Conservation (phyloP, 2,113 vertebrate genomes). For the Alosa alosa region DNA sequence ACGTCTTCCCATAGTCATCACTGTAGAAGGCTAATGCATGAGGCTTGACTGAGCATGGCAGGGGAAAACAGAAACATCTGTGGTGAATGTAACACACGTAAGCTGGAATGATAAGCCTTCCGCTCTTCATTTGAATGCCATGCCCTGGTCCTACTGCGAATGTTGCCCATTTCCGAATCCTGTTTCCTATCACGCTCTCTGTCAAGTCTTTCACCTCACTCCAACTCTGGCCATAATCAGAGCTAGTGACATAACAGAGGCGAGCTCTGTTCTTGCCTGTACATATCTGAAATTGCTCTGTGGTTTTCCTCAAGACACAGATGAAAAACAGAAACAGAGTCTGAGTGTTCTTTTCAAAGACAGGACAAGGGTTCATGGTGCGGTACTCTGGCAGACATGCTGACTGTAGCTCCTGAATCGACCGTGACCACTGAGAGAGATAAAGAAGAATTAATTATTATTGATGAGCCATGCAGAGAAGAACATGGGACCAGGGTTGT, state of each 20-base stretch:
- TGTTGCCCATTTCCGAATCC: slow-evolving; percentile 80
- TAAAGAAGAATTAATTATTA: neutral
- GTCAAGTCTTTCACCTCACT: slow-evolving; percentile 79
- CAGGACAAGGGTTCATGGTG: slow-evolving; percentile 78
- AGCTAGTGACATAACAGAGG: slow-evolving; percentile 82
- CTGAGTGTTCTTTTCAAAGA: slow-evolving; percentile 69
- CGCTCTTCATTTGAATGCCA: slow-evolving; percentile 79
- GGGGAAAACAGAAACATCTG: slow-evolving; percentile 56
- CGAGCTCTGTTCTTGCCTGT: slow-evolving; percentile 82
- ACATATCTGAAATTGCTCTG: slow-evolving; percentile 80
- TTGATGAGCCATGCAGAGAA: neutral
- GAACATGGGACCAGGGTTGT: neutral
- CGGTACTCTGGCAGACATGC: slow-evolving; percentile 64
- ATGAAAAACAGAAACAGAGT: slow-evolving; percentile 86
- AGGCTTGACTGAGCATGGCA: slow-evolving; percentile 58
- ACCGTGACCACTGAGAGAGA: slow-evolving; percentile 64
- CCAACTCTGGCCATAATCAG: slow-evolving; percentile 83
- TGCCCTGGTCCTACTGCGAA: slow-evolving; percentile 92
- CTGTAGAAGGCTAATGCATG: slow-evolving; percentile 84
- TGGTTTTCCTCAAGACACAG: slow-evolving; percentile 71
- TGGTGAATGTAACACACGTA: slow-evolving; percentile 77
- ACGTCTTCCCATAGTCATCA: slow-evolving; percentile 76
- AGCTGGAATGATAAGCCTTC: slow-evolving; percentile 82
- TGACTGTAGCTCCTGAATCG: slow-evolving; percentile 59
- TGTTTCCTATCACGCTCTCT: slow-evolving; percentile 74